Evolutionary conservation across 1,140 invertebrate species (phyloP).

Genomic region (Mylabris phalerata): DNA sequence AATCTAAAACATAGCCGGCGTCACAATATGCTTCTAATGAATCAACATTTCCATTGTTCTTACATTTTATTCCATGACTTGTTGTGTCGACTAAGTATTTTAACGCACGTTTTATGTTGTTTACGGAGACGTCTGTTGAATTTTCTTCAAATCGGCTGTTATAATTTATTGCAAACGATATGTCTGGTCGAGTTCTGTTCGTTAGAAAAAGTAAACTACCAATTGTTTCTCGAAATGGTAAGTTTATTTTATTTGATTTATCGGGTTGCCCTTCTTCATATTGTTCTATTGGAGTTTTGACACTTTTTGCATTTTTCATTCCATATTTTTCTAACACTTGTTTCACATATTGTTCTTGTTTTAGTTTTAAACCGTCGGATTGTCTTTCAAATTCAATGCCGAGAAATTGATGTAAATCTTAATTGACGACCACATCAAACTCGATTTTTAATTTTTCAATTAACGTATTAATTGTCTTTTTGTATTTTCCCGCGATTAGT

Average conservation of each 20-base stretch:
- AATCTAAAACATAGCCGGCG: background rate
- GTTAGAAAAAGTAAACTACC: slow-evolving; percentile 39
- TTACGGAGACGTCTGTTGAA: background rate
- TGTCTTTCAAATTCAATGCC: background rate
- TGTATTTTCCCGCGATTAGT: too few relatives aligned
- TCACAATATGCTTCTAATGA: background rate
- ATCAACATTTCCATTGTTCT: background rate
- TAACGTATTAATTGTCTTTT: too few relatives aligned
- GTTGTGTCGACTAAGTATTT: slow-evolving; percentile 1
- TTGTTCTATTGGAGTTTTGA: background rate
- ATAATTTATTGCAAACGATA: slow-evolving; percentile 30
- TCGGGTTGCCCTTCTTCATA: background rate
- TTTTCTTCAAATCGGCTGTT: background rate
- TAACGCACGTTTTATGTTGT: slow-evolving; percentile 10
- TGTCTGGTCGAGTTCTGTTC: slow-evolving; percentile 39
- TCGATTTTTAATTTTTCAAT: too few relatives aligned
- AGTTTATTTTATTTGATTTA: slow-evolving; percentile 2
- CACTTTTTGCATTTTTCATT: background rate
- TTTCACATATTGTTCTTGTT: background rate
- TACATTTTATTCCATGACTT: background rate
- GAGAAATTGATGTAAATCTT: too few relatives aligned
- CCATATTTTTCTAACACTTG: background rate
- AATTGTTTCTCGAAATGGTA: slow-evolving; percentile 36
- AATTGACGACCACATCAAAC: too few relatives aligned
- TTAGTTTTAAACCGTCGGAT: background rate